Percentiles rank a stretch among this genome's conserved stretches.
These are phyloP conservation scores for Campylomormyrus tamandua DNA, from an alignment of 2,113 vertebrate species.

Conservation along the genomic window DNA sequence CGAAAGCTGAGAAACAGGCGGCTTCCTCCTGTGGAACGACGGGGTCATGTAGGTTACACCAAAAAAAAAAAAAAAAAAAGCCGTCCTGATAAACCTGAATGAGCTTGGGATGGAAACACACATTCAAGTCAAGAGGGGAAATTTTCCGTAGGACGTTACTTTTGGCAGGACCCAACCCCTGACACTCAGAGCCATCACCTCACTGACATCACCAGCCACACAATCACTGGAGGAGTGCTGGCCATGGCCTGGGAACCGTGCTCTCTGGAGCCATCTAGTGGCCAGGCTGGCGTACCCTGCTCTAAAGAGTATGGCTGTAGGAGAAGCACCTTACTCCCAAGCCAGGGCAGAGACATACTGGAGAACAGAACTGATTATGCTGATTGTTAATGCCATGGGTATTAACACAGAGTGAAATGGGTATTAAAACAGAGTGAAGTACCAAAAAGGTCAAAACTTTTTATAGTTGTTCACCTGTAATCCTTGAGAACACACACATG, in stretches of 20 bases:
- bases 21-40: neutral
- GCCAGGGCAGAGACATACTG: neutral
- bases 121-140: neutral
- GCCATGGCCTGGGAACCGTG: neutral
- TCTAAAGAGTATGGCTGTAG: neutral
- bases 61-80: neutral
- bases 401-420: neutral
- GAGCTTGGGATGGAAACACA: neutral
- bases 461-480: neutral
- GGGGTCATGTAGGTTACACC: neutral
- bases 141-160: neutral
- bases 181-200: neutral
- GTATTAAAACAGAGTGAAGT: neutral
- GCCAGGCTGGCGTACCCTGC: conserved; percentile 24
- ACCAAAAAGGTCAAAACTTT: neutral
- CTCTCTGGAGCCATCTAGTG: conserved; percentile 46
- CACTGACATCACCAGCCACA: neutral
- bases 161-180: neutral
- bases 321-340: neutral
- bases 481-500: neutral
- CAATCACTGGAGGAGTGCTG: neutral
- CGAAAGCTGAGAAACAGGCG: neutral
- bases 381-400: neutral
- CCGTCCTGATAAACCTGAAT: neutral
- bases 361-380: neutral